A percentile compares a stretch with the other conserved stretches of the same genome.
phyloP scores from a whole-genome alignment of 1,140 invertebrate species.

The Pentalonia nigronervosa region DNA sequence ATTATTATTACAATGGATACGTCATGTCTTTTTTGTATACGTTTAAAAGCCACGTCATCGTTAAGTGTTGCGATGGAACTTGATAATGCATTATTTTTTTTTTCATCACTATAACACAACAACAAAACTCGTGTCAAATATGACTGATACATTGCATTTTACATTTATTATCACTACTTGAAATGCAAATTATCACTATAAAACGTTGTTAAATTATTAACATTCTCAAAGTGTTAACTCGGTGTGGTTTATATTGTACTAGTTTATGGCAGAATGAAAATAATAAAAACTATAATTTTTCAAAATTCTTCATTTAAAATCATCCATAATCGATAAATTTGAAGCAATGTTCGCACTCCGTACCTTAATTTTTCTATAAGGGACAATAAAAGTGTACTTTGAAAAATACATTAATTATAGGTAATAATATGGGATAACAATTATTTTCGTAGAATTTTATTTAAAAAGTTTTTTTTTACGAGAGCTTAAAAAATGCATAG shows the following conservation, averaged over 20 bases:
- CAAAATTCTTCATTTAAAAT: not conserved
- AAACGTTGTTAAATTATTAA: not conserved
- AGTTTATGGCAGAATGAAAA: not conserved
- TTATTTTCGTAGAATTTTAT: not conserved
- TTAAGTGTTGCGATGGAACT: not conserved
- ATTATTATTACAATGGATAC: not conserved
- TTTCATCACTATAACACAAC: not conserved
- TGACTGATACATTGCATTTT: slow-evolving; percentile 1
- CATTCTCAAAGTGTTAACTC: not conserved
- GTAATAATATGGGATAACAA: not conserved
- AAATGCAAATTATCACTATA: not conserved
- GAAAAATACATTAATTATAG: too few relatives aligned
- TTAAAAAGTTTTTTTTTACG: not conserved
- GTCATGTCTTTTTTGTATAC: not conserved
- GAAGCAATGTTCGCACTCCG: not conserved
- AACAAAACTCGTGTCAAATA: slow-evolving; percentile 31
- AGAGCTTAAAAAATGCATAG: not conserved
- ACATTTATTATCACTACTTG: not conserved
- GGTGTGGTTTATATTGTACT: not conserved
- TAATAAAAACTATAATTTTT: not conserved
- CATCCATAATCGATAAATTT: not conserved
- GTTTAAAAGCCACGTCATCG: not conserved
- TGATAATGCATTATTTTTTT: slow-evolving; percentile 23
- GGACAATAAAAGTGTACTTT: not conserved
- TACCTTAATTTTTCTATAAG: not conserved